These are phyloP conservation scores for Spinibarbus caldwelli DNA, from an alignment of 2,797 vertebrate genomes.

Conservation along the genomic window DNA sequence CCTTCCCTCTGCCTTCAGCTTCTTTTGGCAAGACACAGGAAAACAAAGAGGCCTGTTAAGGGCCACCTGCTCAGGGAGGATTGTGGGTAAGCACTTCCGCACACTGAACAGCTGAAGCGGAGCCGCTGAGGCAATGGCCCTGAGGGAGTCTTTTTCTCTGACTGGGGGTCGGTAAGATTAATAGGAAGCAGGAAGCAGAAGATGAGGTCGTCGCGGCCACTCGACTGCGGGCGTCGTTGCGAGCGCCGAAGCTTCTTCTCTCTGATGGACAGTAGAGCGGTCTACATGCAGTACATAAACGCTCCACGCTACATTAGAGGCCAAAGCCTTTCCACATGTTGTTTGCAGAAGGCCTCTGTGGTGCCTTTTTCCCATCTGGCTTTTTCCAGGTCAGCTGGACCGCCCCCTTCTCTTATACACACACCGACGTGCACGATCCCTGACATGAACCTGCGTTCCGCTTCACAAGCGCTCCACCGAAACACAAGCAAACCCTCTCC, in stretches of 20 bases:
- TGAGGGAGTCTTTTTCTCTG: slow-evolving; percentile 24
- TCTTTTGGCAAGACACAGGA: slow-evolving; percentile 61
- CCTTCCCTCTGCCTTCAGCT: slow-evolving; percentile 52
- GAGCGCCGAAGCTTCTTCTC: slow-evolving; percentile 19
- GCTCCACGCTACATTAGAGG: slow-evolving; percentile 79
- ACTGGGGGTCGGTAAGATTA: slow-evolving; percentile 43
- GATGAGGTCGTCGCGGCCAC: slow-evolving; percentile 51
- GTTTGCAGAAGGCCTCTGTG: slow-evolving; percentile 76
- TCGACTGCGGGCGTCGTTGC: background rate
- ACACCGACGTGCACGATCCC: slow-evolving; percentile 49
- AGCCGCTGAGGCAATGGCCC: slow-evolving; percentile 16
- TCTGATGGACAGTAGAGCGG: slow-evolving; percentile 70
- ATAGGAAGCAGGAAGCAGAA: slow-evolving; percentile 39
- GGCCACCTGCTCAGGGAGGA: slow-evolving; percentile 72
- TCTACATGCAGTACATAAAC: slow-evolving; percentile 75
- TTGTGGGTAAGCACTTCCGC: slow-evolving; percentile 71
- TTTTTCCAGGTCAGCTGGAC: slow-evolving; percentile 72
- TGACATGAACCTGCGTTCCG: slow-evolving; percentile 61
- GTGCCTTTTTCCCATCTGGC: slow-evolving; percentile 71
- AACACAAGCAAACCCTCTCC: slow-evolving; percentile 43
- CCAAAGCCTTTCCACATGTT: slow-evolving; percentile 82
- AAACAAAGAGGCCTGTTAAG: slow-evolving; percentile 68
- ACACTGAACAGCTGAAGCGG: slow-evolving; percentile 72
- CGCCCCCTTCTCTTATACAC: slow-evolving; percentile 51
- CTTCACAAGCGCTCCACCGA: slow-evolving; percentile 52